These are phyloP conservation scores for Matsumurasca onukii DNA, from an alignment of 1,140 invertebrate species.

Conservation along the genomic window DNA sequence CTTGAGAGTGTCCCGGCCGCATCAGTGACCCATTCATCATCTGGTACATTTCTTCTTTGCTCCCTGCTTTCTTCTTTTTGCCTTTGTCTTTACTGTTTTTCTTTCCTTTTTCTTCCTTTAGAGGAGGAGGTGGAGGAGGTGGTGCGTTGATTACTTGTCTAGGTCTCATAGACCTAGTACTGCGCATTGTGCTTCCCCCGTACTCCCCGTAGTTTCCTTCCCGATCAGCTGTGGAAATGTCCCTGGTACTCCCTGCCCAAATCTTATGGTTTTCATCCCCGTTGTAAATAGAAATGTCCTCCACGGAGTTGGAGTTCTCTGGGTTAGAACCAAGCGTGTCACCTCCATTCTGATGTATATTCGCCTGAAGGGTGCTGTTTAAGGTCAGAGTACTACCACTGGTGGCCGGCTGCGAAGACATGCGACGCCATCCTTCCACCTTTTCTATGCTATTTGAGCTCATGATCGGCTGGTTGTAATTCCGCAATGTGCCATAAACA, in stretches of 20 bases:
- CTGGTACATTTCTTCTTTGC: constrained; percentile 54
- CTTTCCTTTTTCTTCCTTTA: constrained; percentile 57
- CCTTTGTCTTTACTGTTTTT: constrained; percentile 45
- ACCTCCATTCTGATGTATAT: constrained; percentile 43
- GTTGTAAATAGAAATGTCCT: constrained; percentile 78
- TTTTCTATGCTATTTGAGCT: constrained; percentile 45
- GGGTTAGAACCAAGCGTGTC: constrained; percentile 49
- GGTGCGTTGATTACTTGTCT: constrained; percentile 75
- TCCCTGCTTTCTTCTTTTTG: constrained; percentile 45
- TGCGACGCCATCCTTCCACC: constrained; percentile 55
- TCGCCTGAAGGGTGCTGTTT: constrained; percentile 49
- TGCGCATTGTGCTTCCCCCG: constrained; percentile 64
- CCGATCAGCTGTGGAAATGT: constrained; percentile 62
- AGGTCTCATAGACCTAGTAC: constrained; percentile 70
- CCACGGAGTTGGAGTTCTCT: constrained; percentile 56
- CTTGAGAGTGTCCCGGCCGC: constrained; percentile 38
- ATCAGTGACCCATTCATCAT: constrained; percentile 50
- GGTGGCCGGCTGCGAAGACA: constrained; percentile 47
- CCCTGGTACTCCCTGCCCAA: constrained; percentile 74
- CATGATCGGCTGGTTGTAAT: constrained; percentile 44
- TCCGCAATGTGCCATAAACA: constrained; percentile 52
- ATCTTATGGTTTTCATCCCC: constrained; percentile 93
- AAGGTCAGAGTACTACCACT: constrained; percentile 57
- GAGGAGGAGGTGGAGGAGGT: constrained; percentile 73
- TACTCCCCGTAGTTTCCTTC: constrained; percentile 71